phyloP scores from a whole-genome alignment of 2,113 vertebrate species.

The Tupaia chinensis region DNA sequence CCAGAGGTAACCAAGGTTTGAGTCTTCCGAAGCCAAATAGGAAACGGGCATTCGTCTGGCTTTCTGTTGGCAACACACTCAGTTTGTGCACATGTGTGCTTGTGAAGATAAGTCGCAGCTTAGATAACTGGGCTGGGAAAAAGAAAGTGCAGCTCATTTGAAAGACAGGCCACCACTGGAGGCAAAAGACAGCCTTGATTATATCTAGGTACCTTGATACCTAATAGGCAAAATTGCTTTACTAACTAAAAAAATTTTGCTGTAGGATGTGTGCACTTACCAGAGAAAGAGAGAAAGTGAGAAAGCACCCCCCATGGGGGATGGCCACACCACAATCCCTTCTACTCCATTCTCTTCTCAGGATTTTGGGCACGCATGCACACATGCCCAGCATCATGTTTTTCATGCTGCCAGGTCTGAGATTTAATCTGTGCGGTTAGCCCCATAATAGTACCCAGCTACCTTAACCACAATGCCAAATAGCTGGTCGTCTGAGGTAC shows the following conservation, averaged over 20 bases:
- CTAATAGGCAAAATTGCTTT: background rate
- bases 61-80: background rate
- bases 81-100: background rate
- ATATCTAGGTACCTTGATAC: background rate
- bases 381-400: no score
- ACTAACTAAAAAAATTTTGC: no score
- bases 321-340: no score
- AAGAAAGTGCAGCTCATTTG: background rate
- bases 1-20: background rate
- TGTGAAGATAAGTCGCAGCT: constrained; percentile 1
- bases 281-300: no score
- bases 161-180: background rate
- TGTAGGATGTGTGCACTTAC: no score
- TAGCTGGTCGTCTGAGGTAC: background rate
- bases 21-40: constrained; percentile 50
- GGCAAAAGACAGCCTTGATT: background rate
- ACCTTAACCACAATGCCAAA: no score
- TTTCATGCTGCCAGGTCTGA: no score
- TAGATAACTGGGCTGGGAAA: background rate
- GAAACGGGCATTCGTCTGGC: constrained; percentile 36
- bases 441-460: no score
- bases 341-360: no score
- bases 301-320: no score
- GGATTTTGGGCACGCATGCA: no score
- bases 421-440: no score